phyloP scores from a whole-genome alignment of 2,888 invertebrate genomes.

The Chironomus riparius region DNA sequence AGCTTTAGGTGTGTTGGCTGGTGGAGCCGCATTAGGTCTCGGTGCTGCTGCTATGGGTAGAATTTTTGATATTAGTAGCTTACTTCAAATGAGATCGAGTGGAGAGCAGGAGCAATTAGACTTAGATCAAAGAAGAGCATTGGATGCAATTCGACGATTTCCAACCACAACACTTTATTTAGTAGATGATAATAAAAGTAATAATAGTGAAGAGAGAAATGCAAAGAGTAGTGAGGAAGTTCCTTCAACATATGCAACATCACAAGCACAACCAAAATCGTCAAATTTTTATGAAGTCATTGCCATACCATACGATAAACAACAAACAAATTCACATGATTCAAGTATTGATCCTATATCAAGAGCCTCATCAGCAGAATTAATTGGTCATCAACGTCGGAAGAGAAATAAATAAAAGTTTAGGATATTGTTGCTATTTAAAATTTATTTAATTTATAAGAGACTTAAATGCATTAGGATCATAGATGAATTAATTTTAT shows the following conservation, averaged over 20 bases:
- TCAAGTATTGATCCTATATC: conserved; percentile 12
- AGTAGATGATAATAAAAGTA: conserved; percentile 1
- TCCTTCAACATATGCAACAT: background rate
- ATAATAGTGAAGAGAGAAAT: background rate
- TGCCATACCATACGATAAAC: conserved; percentile 12
- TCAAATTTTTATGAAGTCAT: conserved; percentile 16
- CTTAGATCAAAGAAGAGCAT: conserved; percentile 50
- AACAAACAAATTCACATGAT: background rate
- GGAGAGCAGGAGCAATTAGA: conserved; percentile 39
- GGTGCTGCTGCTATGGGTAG: conserved; percentile 71
- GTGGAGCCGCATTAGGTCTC: conserved; percentile 73
- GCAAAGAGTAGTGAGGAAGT: background rate
- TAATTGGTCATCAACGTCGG: conserved; percentile 7
- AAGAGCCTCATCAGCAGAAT: background rate
- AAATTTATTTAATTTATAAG: background rate
- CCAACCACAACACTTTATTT: conserved; percentile 18
- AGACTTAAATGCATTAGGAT: background rate
- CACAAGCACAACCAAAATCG: background rate
- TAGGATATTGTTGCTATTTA: background rate
- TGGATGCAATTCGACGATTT: conserved; percentile 36
- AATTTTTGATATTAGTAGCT: conserved; percentile 54
- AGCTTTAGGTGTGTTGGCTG: conserved; percentile 66
- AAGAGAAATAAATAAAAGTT: conserved; percentile 14
- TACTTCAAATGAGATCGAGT: conserved; percentile 28
- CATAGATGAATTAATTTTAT: background rate